Evolutionary conservation across 2,888 invertebrate genomes (phyloP), one percentile per base, ranked within the genome.

Genomic region (Oasisia sp.): DNA sequence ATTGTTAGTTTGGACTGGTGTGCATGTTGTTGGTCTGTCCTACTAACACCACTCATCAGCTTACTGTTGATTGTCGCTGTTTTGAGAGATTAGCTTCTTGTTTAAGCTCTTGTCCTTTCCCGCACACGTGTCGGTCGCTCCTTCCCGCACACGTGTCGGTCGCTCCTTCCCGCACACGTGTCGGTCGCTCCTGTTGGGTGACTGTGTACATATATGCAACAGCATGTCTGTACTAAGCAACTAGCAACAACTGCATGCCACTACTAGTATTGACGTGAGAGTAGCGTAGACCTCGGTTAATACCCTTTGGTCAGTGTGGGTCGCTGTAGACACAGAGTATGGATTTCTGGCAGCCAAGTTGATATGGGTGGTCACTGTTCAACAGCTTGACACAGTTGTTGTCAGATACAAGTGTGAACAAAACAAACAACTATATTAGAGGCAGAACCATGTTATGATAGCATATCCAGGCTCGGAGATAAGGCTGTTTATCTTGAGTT

Each of bases 31-130:
- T 74, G 74, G 74, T 74, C 19, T 27, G 74, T n/a, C 74, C 19
- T 74, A 74, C 74, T 74, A 74, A 74, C 74, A 74, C 19, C 27
- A 74, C n/a, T 74, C n/a, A 74, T 74, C 74, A 74, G 74, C 74
- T 27, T 74, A 74, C 7, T 74, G 74, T 74, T 74, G 74, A 19
- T 74, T 74, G 74, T 74, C 74, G n/a, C 74, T n/a, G 27, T 74
- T 74, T 74, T 74, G 74, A 74, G 27, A 74, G 74, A 74, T 74
- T 27, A 74, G 74, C 74, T 74, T 74, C 74, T 14, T 74, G 3
- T 27, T 74, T 74, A 19, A 27, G 74, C 74, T 19, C 74, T 74
- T 74, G 7, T 74, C 0, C 27, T 58, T 58, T 58, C 58, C 27
- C 19, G 58, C 58, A 58, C 58, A n/a, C n/a, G n/a, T n/a, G n/a